Evolutionary conservation across 2,888 invertebrate genomes (phyloP).

Genomic region (Drosophila merina): DNA sequence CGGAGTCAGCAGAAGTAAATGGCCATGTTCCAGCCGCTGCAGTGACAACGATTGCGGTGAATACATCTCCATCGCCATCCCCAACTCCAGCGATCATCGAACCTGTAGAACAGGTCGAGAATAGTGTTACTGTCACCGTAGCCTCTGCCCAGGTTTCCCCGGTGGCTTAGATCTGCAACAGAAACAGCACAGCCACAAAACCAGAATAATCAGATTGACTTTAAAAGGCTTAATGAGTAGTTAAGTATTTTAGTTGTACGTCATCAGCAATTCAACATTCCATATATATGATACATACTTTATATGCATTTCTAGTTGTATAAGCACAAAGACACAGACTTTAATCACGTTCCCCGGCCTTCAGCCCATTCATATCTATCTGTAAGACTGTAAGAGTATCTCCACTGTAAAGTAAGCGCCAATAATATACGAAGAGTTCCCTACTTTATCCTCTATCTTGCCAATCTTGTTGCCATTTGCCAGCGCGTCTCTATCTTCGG

Average conservation of each 20-base stretch:
- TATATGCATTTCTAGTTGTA: slow-evolving; percentile 43
- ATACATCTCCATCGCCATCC: slow-evolving; percentile 46
- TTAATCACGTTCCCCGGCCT: slow-evolving; percentile 11
- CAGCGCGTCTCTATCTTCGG: slow-evolving; percentile 2
- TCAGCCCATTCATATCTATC: slow-evolving; percentile 5
- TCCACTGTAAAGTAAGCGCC: slow-evolving; percentile 19
- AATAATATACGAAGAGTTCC: slow-evolving; percentile 16
- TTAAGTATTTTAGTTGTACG: slow-evolving; percentile 42
- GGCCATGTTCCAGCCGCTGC: slow-evolving; percentile 53
- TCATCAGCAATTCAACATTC: slow-evolving; percentile 41
- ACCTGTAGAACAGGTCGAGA: slow-evolving; percentile 81
- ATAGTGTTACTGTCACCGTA: slow-evolving; percentile 71
- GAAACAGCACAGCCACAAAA: slow-evolving; percentile 9
- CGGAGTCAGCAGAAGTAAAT: slow-evolving; percentile 53
- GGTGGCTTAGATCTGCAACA: slow-evolving; percentile 60
- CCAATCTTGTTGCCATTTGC: neutral
- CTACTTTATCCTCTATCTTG: slow-evolving; percentile 14
- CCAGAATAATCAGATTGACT: slow-evolving; percentile 31
- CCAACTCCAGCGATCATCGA: slow-evolving; percentile 52
- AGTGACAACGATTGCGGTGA: slow-evolving; percentile 72
- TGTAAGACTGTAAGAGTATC: slow-evolving; percentile 27
- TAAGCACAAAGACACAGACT: slow-evolving; percentile 27
- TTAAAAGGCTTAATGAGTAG: slow-evolving; percentile 48
- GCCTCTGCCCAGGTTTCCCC: slow-evolving; percentile 50
- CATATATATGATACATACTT: slow-evolving; percentile 14